phyloP scores from a whole-genome alignment of 2,113 vertebrate species.

The Stictonetta naevosa region DNA sequence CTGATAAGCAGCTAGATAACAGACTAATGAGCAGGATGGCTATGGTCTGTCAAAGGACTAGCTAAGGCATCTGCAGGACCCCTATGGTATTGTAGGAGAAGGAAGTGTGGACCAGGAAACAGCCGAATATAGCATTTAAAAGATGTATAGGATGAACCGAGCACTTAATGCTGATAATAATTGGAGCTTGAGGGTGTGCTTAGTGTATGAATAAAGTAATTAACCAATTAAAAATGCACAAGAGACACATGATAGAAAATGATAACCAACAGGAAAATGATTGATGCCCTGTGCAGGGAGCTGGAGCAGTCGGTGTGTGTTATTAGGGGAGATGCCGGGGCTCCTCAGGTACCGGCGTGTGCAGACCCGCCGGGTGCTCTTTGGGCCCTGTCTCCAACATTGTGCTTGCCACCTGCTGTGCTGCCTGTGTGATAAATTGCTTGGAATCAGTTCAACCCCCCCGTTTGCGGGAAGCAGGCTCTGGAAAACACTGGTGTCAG shows the following conservation, averaged over 20 bases:
- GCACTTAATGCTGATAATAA: slow-evolving; percentile 65
- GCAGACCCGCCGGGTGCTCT: background rate
- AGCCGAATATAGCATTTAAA: background rate
- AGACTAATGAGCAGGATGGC: slow-evolving; percentile 60
- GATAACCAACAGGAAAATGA: slow-evolving; percentile 68
- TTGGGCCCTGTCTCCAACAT: background rate
- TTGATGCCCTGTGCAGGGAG: slow-evolving; percentile 45
- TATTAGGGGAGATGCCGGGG: slow-evolving; percentile 3
- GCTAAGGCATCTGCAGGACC: slow-evolving; percentile 31
- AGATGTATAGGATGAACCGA: slow-evolving; percentile 18
- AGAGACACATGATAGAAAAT: slow-evolving; percentile 53
- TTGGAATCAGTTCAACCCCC: background rate
- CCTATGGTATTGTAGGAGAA: background rate
- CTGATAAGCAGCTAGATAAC: slow-evolving; percentile 45
- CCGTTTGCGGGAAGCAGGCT: background rate
- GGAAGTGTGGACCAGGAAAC: background rate
- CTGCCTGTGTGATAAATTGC: slow-evolving; percentile 37
- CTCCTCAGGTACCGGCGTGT: background rate
- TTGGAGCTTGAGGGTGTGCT: slow-evolving; percentile 59
- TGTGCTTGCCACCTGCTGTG: slow-evolving; percentile 31
- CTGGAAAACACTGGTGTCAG: background rate
- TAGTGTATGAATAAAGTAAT: slow-evolving; percentile 67
- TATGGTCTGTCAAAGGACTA: background rate
- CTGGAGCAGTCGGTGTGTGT: background rate
- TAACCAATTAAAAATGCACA: slow-evolving; percentile 71